phyloP scores from a whole-genome alignment of 2,797 vertebrate species.

The Naso thynnoides region DNA sequence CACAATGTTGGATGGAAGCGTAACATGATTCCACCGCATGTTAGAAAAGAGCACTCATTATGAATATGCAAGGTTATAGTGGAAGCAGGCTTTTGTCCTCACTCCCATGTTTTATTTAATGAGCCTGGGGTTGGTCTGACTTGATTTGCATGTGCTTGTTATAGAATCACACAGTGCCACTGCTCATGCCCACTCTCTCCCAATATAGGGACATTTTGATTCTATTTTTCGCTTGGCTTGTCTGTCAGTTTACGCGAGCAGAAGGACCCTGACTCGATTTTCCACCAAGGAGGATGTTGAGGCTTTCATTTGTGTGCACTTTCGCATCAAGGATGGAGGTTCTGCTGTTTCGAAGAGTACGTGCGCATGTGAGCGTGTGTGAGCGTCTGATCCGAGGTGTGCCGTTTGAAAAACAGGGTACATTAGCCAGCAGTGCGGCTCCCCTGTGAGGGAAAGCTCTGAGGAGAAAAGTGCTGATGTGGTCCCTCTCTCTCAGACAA shows the following conservation, averaged over 20 bases:
- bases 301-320: constrained; percentile 55
- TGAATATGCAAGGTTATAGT: constrained; percentile 68
- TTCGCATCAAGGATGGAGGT: constrained; percentile 49
- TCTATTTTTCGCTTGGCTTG: constrained; percentile 69
- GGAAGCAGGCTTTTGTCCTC: constrained; percentile 64
- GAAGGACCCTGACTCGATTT: constrained; percentile 74
- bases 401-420: constrained; percentile 63
- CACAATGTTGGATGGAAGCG: constrained; percentile 49
- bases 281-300: constrained; percentile 55
- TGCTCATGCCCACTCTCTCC: constrained; percentile 53
- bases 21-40: constrained; percentile 47
- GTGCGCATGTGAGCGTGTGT: constrained; percentile 37
- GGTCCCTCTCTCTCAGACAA: constrained; percentile 51
- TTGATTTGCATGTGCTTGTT: constrained; percentile 75
- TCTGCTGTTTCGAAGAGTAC: constrained; percentile 20
- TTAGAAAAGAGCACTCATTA: constrained; percentile 49
- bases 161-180: constrained; percentile 45
- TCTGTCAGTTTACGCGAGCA: constrained; percentile 63
- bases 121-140: constrained; percentile 63
- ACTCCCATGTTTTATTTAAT: constrained; percentile 73
- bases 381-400: constrained; percentile 56
- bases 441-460: constrained; percentile 60
- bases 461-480: constrained; percentile 78
- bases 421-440: constrained; percentile 26
- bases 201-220: constrained; percentile 66